These are phyloP conservation scores for Caenorhabditis sp. DNA, from an alignment of 2,888 invertebrate species.

Conservation along the genomic window DNA sequence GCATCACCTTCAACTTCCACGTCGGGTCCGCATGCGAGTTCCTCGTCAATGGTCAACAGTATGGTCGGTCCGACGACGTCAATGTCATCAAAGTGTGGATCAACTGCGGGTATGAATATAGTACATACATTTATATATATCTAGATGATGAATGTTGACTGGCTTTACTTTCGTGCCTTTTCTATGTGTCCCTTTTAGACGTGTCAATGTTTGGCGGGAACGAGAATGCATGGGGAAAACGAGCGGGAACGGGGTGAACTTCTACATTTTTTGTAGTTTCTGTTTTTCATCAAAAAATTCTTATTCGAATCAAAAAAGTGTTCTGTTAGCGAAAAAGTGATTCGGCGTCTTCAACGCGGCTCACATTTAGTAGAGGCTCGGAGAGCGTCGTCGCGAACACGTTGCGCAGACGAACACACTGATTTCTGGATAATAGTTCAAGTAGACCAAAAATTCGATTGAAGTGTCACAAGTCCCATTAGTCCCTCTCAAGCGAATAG, in stretches of 20 bases:
- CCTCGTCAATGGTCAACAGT: neutral
- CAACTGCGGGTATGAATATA: conserved; percentile 20
- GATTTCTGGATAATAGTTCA: too few species aligned
- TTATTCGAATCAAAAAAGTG: too few species aligned
- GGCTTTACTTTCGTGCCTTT: conserved; percentile 2
- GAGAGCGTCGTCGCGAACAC: too few species aligned
- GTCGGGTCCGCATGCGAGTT: neutral
- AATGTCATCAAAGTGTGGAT: conserved; percentile 7
- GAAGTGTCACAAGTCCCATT: neutral
- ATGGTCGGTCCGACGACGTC: conserved; percentile 13
- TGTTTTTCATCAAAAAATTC: too few species aligned
- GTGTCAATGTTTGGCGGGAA: conserved; percentile 6
- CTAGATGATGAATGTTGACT: neutral
- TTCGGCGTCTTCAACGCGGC: too few species aligned
- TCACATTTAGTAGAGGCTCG: too few species aligned
- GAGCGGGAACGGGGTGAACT: neutral
- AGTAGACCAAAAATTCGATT: too few species aligned
- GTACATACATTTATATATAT: too few species aligned
- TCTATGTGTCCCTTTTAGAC: conserved; percentile 4
- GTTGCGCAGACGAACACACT: too few species aligned
- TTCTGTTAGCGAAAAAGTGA: too few species aligned
- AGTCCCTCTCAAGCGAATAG: neutral
- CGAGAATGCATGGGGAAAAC: neutral
- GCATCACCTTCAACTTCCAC: conserved; percentile 15
- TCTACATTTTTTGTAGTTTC: too few species aligned